A percentile compares a stretch with the other conserved stretches of the same genome.
Conservation (phyloP, 2,113 vertebrate species). For the Montifringilla adamsi region DNA sequence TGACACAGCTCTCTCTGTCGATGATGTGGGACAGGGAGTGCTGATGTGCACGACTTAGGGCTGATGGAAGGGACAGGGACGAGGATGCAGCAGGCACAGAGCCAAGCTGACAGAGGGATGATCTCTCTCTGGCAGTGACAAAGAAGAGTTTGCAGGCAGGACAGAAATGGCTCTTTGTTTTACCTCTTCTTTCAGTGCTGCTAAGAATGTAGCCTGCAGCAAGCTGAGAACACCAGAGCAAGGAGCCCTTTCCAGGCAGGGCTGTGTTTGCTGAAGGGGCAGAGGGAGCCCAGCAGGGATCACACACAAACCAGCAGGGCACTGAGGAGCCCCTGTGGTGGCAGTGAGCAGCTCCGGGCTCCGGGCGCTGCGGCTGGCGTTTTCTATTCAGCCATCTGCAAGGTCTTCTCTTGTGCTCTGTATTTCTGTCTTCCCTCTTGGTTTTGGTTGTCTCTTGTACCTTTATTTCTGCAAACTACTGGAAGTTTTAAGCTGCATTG, state of each 20-base stretch:
- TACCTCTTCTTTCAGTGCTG: neutral
- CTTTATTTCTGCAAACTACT: neutral
- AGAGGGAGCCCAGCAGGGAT: neutral
- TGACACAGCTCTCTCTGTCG: neutral
- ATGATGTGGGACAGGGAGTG: neutral
- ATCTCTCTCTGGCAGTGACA: neutral
- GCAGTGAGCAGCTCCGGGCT: neutral
- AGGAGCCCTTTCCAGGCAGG: neutral
- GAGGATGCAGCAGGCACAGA: neutral
- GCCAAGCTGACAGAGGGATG: neutral
- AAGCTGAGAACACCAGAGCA: neutral
- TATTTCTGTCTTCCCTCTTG: too few species aligned
- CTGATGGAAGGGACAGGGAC: neutral
- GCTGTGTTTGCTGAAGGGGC: neutral
- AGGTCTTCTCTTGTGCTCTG: neutral
- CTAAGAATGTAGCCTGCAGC: neutral
- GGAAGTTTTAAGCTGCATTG: neutral
- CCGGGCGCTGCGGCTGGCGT: neutral
- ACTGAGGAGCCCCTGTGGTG: neutral
- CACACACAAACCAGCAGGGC: fast-evolving
- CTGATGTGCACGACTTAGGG: neutral
- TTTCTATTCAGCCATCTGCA: neutral
- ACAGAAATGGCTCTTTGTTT: neutral
- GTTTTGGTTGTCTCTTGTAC: neutral
- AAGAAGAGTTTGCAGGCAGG: neutral